phyloP scores from a whole-genome alignment of 2,113 vertebrate genomes.

The Podarcis cretensis region DNA sequence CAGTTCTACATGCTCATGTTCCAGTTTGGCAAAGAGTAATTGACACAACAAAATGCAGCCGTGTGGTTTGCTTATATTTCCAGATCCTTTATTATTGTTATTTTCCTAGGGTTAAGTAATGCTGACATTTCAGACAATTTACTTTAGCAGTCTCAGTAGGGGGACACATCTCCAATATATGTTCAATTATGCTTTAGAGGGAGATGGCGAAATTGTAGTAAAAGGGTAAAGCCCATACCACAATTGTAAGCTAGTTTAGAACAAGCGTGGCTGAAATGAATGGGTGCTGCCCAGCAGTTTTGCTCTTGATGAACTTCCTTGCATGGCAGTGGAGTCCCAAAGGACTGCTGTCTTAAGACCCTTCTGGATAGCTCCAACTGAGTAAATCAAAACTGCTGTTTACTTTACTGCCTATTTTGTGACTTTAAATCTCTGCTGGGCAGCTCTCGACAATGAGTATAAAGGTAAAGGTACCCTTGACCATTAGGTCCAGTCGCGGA shows the following conservation, averaged over 20 bases:
- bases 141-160: slow-evolving; percentile 27
- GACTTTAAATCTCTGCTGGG: not conserved
- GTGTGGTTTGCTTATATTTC: slow-evolving; percentile 49
- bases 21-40: not conserved
- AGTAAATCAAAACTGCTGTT: not conserved
- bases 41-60: slow-evolving; percentile 39
- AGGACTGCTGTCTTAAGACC: not conserved
- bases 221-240: slow-evolving; percentile 34
- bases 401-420: not conserved
- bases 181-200: slow-evolving; percentile 5
- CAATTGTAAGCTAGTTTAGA: slow-evolving; percentile 44
- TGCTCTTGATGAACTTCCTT: not conserved
- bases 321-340: not conserved
- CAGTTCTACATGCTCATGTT: not conserved
- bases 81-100: slow-evolving; percentile 36
- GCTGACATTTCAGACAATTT: slow-evolving; percentile 36
- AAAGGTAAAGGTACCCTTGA: no score
- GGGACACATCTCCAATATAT: slow-evolving; percentile 22
- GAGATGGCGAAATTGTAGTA: slow-evolving; percentile 42
- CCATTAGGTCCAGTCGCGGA: no score
- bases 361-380: no score
- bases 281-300: not conserved
- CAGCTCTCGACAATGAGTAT: no score
- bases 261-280: not conserved
- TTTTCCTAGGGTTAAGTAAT: slow-evolving; percentile 53